Evolutionary conservation across 2,888 invertebrate species (phyloP), one percentile per base, ranked within the genome.

Genomic region (Ectemnius lituratus): DNA sequence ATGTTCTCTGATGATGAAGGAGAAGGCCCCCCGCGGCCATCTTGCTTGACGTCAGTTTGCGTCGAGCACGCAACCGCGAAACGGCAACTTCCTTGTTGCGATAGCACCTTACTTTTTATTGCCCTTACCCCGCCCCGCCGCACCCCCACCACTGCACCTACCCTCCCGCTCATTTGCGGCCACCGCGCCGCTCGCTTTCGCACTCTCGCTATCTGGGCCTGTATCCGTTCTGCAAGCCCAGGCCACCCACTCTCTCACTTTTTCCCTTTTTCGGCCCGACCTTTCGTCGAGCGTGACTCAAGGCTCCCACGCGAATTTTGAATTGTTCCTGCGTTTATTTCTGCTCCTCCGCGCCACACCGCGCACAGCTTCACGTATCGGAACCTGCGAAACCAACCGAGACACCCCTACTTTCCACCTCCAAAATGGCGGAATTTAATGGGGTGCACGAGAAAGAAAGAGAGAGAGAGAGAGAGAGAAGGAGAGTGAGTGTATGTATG

Each of bases 41-140:
- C 79, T 81, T 84, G 83, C 80, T 71, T 84, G 86, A 86, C 85
- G 85, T 86, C 86, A 86, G 76, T 74, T 70, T 80, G 75, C 75
- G 79, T 77, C 78, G 64, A 84, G 80, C 84, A 84, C 83, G 85
- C 82, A 85, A 81, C 76, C 84, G 81, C 85, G 83, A 83, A 85
- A 83, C 80, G 75, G 69, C 83, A 67, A 83, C 84, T 83, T 83
- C 84, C 83, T 83, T 71, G 82, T 81, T 80, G 85, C 79, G 84
- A 83, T 79, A 83, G 79, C 81, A 80, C 84, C 80, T 85, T 83
- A 80, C 76, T 85, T 85, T 81, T 81, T 80, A 75, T 83, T 78
- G 4, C 74, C 71, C 67, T 62, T 64, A 69, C 64, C 28, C 73
- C 45, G 14, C 60, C 56, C 5, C 64, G n/a, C 16, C 46, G 27